Evolutionary conservation across 2,797 vertebrate genomes (phyloP), one percentile per base, ranked within the genome.

Genomic region (Ptychadena robeensis): DNA sequence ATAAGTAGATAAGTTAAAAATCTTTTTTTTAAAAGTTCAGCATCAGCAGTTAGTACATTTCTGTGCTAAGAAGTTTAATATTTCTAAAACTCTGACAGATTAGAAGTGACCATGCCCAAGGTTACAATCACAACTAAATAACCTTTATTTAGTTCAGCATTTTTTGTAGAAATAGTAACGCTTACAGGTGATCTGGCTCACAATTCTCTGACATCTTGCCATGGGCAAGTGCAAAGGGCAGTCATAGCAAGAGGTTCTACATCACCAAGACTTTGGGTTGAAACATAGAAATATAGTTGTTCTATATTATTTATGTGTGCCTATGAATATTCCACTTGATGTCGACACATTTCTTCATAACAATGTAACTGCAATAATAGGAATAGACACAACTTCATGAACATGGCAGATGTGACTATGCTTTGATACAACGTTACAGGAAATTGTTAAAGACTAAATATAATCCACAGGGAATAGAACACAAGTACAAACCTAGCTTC

Each of bases 241-340:
- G 57, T 61, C 57, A 61, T 27, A 61, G 10, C n/a, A 27, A 61
- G n/a, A 10, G 25, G 44, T 48, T 1, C 6, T 0, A 48, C 2
- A 18, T 22, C 57, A 53, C 10, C 28, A 31, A n/a, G 28, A 6
- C 30, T 57, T 48, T 10, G 37, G 70, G 28, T 5, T 53, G 57
- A 32, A 32, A 0, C 3, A 32, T 72, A 32, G 10, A 30, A 53
- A 6, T 40, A 30, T 53, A 32, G 40, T 53, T 37, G 14, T n/a
- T n/a, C 4, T 72, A 57, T 31, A 72, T 72, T 72, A 72, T 72
- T 72, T 53, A 72, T 72, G 28, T 31, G 22, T 32, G 18, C 30
- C 27, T 31, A 53, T 72, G 44, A 72, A 72, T 72, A 72, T 72
- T 72, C 40, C 10, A 32, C 40, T 31, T 72, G 70, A 72, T 72